Conservation (phyloP, 2,113 vertebrate species). For the Machaerirhynchus nigripectus region DNA sequence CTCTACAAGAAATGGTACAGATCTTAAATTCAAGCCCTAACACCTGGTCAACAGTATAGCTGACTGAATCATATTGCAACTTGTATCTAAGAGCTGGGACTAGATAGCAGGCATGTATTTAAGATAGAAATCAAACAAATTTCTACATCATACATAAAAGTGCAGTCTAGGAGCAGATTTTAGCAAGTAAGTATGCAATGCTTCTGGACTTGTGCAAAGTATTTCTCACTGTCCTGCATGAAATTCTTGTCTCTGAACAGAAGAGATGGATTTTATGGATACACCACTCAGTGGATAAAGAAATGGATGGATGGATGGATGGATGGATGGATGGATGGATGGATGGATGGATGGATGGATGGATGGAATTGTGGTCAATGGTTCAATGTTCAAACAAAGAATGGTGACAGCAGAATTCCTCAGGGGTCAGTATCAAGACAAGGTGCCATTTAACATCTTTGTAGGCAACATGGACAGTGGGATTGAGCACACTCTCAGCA, state of each 20-base stretch:
- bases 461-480: background rate
- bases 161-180: background rate
- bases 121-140: background rate
- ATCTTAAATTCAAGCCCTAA: background rate
- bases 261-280: background rate
- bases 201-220: background rate
- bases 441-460: background rate
- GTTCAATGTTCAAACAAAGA: background rate
- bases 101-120: background rate
- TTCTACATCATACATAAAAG: background rate
- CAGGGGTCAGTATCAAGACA: background rate
- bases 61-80: background rate
- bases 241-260: background rate
- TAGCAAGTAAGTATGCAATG: background rate
- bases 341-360: background rate
- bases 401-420: rapidly evolving
- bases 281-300: background rate
- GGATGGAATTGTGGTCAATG: background rate
- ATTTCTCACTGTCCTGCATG: background rate
- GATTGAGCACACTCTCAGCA: background rate
- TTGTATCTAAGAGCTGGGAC: background rate
- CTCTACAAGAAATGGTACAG: background rate
- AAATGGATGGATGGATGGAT: background rate
- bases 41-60: background rate
- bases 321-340: background rate